Conservation (phyloP, 2,113 vertebrate genomes). For the Mormyrus lacerda region DNA sequence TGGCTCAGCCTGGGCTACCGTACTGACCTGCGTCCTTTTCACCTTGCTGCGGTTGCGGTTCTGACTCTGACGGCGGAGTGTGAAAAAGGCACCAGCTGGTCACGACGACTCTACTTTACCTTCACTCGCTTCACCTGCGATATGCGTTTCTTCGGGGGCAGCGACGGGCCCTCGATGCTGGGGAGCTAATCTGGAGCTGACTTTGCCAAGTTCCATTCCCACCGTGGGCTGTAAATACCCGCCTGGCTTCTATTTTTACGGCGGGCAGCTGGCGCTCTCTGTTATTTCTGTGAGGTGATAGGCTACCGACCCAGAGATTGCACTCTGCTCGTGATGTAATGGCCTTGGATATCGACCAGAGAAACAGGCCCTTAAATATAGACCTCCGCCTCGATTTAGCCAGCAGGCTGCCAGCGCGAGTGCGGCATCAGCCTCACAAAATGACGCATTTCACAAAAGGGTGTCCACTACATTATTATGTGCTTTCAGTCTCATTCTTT, state of each 20-base stretch:
- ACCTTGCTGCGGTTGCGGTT: not conserved
- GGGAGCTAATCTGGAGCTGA: slow-evolving; percentile 42
- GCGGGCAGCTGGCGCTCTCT: slow-evolving; percentile 35
- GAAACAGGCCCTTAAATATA: slow-evolving; percentile 50
- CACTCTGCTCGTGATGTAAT: slow-evolving; percentile 44
- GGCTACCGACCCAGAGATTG: slow-evolving; percentile 51
- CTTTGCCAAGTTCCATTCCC: slow-evolving; percentile 39
- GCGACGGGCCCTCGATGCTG: slow-evolving; percentile 10
- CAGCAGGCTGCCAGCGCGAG: slow-evolving; percentile 22
- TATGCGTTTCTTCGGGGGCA: not conserved
- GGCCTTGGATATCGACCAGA: slow-evolving; percentile 51
- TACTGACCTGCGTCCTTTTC: not conserved
- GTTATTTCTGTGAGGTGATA: slow-evolving; percentile 58
- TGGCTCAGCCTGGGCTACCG: not conserved
- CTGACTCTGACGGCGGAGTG: not conserved
- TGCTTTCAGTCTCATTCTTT: not conserved
- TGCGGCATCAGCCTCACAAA: slow-evolving; percentile 7
- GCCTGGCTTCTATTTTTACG: slow-evolving; percentile 56
- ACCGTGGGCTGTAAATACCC: slow-evolving; percentile 41
- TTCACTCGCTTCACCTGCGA: not conserved
- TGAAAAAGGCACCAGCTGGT: not conserved
- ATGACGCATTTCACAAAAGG: not conserved
- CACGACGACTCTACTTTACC: not conserved
- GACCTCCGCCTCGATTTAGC: slow-evolving; percentile 33
- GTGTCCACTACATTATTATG: not conserved